A percentile compares a stretch with the other conserved stretches of the same genome.
phyloP scores from a whole-genome alignment of 2,113 vertebrate genomes.

The Rhea americana region DNA sequence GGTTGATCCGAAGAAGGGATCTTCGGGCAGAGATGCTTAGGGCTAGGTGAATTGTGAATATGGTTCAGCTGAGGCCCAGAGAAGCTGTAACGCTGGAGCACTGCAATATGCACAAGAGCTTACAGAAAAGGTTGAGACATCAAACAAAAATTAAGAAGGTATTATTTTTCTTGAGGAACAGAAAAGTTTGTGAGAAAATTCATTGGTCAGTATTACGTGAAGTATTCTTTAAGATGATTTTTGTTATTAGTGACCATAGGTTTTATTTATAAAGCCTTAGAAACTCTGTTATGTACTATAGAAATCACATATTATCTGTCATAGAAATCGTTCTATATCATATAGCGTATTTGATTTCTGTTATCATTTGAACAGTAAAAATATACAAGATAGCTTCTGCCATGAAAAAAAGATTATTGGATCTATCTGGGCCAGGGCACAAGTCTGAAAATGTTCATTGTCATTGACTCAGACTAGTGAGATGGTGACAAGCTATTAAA shows the following conservation, averaged over 20 bases:
- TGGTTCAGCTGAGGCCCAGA: not conserved
- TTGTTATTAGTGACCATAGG: not conserved
- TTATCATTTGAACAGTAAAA: not conserved
- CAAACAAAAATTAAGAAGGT: not conserved
- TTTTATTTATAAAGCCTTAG: not conserved
- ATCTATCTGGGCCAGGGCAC: not conserved
- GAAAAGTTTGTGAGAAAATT: not conserved
- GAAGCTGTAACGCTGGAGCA: not conserved
- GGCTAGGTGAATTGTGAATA: not conserved
- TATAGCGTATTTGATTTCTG: not conserved
- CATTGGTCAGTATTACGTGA: not conserved
- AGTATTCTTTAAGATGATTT: not conserved
- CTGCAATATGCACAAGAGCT: not conserved
- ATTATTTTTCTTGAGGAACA: not conserved
- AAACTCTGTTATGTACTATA: not conserved
- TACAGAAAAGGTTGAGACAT: not conserved
- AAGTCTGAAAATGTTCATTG: slow-evolving; percentile 1
- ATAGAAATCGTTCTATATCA: not conserved
- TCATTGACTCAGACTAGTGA: not conserved
- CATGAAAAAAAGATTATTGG: slow-evolving; percentile 9
- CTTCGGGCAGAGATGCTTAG: not conserved
- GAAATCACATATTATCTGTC: not conserved
- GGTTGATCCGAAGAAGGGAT: slow-evolving; percentile 1
- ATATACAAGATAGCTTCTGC: not conserved
- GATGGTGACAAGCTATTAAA: not conserved